Evolutionary conservation across 2,888 invertebrate genomes (phyloP).

Genomic region (Theodoxus fluviatilis): DNA sequence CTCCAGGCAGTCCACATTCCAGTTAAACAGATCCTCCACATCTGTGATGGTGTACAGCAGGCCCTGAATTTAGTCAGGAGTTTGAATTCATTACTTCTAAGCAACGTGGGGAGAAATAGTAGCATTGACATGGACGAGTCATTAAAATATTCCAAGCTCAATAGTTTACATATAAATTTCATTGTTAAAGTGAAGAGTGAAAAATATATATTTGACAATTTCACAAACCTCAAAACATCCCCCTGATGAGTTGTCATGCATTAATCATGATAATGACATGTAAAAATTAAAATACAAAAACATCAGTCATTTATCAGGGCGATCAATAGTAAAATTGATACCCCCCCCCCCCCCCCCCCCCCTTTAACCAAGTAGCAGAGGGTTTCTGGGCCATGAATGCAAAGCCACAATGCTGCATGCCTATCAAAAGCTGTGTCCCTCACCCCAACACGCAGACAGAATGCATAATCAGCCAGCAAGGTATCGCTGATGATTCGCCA

Average conservation of each 20-base stretch:
- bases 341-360: neutral
- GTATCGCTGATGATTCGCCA: constrained; percentile 97
- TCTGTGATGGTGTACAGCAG: constrained; percentile 96
- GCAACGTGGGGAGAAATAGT: neutral
- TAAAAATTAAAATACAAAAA: neutral
- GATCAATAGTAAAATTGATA: neutral
- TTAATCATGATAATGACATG: neutral
- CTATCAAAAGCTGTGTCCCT: constrained; percentile 46
- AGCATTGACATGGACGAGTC: too few species aligned
- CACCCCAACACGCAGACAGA: constrained; percentile 84
- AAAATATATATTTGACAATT: too few species aligned
- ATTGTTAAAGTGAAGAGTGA: too few species aligned
- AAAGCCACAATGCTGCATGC: neutral
- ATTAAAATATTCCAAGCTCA: too few species aligned
- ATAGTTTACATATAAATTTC: too few species aligned
- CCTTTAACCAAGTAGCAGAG: too few species aligned
- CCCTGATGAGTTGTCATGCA: neutral
- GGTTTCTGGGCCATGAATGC: too few species aligned
- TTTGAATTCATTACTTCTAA: neutral
- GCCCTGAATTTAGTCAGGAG: constrained; percentile 70
- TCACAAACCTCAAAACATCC: neutral
- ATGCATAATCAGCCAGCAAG: constrained; percentile 95
- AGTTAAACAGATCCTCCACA: constrained; percentile 93
- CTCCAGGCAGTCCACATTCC: constrained; percentile 93
- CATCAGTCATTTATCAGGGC: neutral